These are phyloP conservation scores for Apamea anceps DNA, from an alignment of 2,888 invertebrate species.

Conservation along the genomic window DNA sequence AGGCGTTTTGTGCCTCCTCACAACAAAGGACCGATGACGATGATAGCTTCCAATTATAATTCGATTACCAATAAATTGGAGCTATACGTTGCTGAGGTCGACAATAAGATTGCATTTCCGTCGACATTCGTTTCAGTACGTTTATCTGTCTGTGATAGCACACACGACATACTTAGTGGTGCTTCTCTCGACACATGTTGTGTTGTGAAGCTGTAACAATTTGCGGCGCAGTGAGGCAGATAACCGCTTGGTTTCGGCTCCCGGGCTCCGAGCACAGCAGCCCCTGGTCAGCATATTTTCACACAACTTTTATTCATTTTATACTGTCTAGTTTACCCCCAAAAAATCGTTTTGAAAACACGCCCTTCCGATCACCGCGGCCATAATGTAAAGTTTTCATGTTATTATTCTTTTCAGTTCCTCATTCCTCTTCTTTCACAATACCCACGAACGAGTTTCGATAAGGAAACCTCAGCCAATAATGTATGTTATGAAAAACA, in stretches of 20 bases:
- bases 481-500: slow-evolving; percentile 36
- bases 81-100: neutral
- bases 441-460: slow-evolving; percentile 22
- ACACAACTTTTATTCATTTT: slow-evolving; percentile 50
- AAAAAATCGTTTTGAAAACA: slow-evolving; percentile 33
- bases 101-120: slow-evolving; percentile 4
- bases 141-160: neutral
- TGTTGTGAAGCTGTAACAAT: slow-evolving; percentile 52
- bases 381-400: slow-evolving; percentile 19
- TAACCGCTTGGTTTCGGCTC: slow-evolving; percentile 53
- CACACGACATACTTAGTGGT: neutral
- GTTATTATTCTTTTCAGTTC: slow-evolving; percentile 17
- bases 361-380: neutral
- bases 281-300: slow-evolving; percentile 45
- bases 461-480: slow-evolving; percentile 32
- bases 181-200: slow-evolving; percentile 25
- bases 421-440: slow-evolving; percentile 14
- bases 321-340: slow-evolving; percentile 8
- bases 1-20: neutral
- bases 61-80: slow-evolving; percentile 11
- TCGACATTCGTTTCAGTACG: neutral
- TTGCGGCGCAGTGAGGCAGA: slow-evolving; percentile 56
- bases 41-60: neutral
- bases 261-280: slow-evolving; percentile 20
- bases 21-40: neutral